These are phyloP conservation scores for Asarcornis scutulata DNA, from an alignment of 2,113 vertebrate genomes.

Conservation along the genomic window DNA sequence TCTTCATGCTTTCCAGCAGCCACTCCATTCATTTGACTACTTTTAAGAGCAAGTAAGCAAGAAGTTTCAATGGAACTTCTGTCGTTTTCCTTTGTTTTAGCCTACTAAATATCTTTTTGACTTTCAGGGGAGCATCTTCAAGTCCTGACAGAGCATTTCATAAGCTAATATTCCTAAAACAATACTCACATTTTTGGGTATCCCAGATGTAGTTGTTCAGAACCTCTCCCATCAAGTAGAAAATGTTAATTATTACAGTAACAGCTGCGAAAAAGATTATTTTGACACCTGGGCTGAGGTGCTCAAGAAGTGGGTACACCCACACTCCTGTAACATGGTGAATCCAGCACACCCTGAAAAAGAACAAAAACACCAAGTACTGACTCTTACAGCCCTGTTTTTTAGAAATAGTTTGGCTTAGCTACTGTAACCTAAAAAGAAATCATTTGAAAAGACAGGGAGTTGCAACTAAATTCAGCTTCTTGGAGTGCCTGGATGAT, in stretches of 20 bases:
- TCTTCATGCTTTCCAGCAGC: constrained; percentile 5
- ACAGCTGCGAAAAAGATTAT: constrained; percentile 86
- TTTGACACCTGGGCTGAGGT: constrained; percentile 84
- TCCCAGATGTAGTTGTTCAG: constrained; percentile 98
- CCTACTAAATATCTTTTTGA: not conserved
- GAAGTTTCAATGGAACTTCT: not conserved
- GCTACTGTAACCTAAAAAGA: not conserved
- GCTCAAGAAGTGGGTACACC: constrained; percentile 95
- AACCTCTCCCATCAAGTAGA: constrained; percentile 92
- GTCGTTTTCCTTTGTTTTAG: not conserved
- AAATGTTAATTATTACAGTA: constrained; percentile 81
- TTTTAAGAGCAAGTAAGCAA: not conserved
- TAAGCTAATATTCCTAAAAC: not conserved
- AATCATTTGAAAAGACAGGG: not conserved
- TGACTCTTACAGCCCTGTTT: not conserved
- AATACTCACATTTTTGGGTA: constrained; percentile 84
- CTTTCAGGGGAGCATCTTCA: not conserved
- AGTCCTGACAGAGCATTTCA: not conserved
- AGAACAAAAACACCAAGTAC: constrained; percentile 42
- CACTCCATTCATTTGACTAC: not conserved
- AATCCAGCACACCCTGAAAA: constrained; percentile 93
- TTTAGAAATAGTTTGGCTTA: not conserved
- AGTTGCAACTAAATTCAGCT: not conserved
- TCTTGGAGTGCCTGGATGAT: not conserved
- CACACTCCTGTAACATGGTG: constrained; percentile 95